phyloP scores from a whole-genome alignment of 2,113 vertebrate species.

The Saimiri boliviensis region DNA sequence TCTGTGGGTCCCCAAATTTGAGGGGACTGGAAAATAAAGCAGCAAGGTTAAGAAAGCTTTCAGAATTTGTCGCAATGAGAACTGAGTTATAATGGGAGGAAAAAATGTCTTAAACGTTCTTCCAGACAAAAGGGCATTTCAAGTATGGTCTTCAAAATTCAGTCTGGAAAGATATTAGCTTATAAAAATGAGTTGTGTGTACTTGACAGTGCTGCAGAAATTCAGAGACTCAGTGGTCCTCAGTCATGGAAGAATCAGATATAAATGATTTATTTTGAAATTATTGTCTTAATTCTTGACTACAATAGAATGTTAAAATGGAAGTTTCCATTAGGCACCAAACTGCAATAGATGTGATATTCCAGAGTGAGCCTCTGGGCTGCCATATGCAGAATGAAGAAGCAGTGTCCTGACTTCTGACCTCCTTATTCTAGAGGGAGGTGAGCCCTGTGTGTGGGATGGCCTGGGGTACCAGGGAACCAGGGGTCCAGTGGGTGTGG shows the following conservation, averaged over 20 bases:
- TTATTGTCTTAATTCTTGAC: not conserved
- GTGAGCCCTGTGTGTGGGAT: not conserved
- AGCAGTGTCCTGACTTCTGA: not conserved
- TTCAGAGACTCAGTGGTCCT: not conserved
- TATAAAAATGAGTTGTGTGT: not conserved
- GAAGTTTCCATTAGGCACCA: not conserved
- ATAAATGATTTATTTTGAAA: slow-evolving; percentile 9
- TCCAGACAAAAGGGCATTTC: not conserved
- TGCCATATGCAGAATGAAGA: not conserved
- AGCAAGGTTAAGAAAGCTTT: not conserved
- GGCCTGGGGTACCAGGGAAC: not conserved
- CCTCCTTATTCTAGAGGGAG: not conserved
- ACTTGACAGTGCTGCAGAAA: not conserved
- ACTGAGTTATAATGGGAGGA: not conserved
- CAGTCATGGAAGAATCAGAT: not conserved
- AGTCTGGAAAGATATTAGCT: not conserved
- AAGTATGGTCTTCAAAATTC: not conserved
- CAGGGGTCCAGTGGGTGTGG: accelerated
- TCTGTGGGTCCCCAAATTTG: not conserved
- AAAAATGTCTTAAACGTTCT: not conserved
- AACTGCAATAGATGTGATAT: not conserved
- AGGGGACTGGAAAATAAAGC: not conserved
- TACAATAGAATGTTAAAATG: not conserved
- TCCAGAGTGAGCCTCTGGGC: not conserved
- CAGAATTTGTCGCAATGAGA: not conserved